Conservation (phyloP, 2,113 vertebrate species). For the Aphyosemion australe region DNA sequence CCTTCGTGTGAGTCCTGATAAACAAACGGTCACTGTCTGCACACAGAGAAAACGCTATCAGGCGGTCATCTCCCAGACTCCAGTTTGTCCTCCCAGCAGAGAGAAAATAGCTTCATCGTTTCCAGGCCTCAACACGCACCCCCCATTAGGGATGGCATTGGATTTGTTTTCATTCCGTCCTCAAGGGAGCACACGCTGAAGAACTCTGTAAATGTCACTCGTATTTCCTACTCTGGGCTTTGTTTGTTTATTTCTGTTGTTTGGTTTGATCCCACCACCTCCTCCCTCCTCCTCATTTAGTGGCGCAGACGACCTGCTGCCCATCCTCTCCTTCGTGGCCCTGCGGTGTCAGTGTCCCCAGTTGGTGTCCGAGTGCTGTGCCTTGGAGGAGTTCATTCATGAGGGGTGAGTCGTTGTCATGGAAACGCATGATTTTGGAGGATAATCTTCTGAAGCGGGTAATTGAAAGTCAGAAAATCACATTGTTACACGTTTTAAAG, state of each 20-base stretch:
- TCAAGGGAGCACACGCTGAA: slow-evolving; percentile 11
- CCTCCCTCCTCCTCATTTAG: slow-evolving; percentile 62
- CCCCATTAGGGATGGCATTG: slow-evolving; percentile 20
- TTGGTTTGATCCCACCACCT: neutral
- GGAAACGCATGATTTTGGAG: neutral
- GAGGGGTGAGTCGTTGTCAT: slow-evolving; percentile 84
- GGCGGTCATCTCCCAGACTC: slow-evolving; percentile 47
- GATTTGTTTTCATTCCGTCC: slow-evolving; percentile 30
- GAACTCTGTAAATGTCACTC: slow-evolving; percentile 25
- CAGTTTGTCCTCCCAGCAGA: slow-evolving; percentile 58
- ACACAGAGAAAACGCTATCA: slow-evolving; percentile 61
- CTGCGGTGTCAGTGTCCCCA: slow-evolving; percentile 87
- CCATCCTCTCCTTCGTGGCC: slow-evolving; percentile 92
- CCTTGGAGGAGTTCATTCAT: slow-evolving; percentile 94
- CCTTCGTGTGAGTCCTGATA: slow-evolving; percentile 66
- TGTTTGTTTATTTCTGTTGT: slow-evolving; percentile 8
- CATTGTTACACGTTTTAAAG: too few relatives aligned
- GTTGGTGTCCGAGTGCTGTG: slow-evolving; percentile 90
- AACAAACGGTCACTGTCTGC: slow-evolving; percentile 66
- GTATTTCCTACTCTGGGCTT: neutral
- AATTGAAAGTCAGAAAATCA: fast-evolving
- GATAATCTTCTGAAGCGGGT: neutral
- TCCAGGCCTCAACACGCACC: slow-evolving; percentile 37
- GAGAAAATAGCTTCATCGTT: slow-evolving; percentile 39
- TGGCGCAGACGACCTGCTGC: slow-evolving; percentile 91